These are phyloP conservation scores for Scaptomyza graminum DNA, from an alignment of 1,140 invertebrate species.

Conservation along the genomic window DNA sequence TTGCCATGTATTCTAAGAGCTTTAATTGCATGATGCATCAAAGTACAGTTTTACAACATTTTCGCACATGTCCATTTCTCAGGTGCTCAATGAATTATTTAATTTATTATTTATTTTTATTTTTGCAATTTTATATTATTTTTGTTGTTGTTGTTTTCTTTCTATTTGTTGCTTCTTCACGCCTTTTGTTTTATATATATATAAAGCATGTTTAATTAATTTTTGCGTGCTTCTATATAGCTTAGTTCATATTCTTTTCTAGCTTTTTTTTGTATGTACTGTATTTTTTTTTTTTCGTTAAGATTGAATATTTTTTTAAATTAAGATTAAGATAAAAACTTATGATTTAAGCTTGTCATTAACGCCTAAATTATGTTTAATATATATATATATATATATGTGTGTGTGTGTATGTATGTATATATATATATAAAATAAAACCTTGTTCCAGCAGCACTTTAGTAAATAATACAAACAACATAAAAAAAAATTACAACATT, in stretches of 20 bases:
- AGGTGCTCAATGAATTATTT: conserved; percentile 33
- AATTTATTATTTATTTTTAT: conserved; percentile 10
- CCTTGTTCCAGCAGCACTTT: conserved; percentile 72
- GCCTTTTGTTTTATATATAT: conserved; percentile 17
- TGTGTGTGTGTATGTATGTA: too few relatives aligned
- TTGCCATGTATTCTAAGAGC: conserved; percentile 59
- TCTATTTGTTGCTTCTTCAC: conserved; percentile 26
- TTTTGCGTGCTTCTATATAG: conserved; percentile 66
- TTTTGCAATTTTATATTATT: conserved; percentile 35
- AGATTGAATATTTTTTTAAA: conserved; percentile 59
- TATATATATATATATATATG: conserved; percentile 3
- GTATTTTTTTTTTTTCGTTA: conserved; percentile 58
- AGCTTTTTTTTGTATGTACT: conserved; percentile 60
- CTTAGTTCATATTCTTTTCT: conserved; percentile 60
- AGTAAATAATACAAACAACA: conserved; percentile 79
- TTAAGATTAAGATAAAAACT: conserved; percentile 79
- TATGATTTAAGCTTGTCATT: conserved; percentile 77
- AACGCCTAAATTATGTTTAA: conserved; percentile 75
- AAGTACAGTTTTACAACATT: conserved; percentile 68
- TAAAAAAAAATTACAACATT: conserved; percentile 75
- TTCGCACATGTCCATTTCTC: conserved; percentile 41
- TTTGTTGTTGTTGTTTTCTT: conserved; percentile 27
- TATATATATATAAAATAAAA: conserved; percentile 55
- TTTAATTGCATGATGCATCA: conserved; percentile 58
- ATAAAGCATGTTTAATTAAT: conserved; percentile 50